phyloP scores from a whole-genome alignment of 2,113 vertebrate genomes.

The Steatornis caripensis region DNA sequence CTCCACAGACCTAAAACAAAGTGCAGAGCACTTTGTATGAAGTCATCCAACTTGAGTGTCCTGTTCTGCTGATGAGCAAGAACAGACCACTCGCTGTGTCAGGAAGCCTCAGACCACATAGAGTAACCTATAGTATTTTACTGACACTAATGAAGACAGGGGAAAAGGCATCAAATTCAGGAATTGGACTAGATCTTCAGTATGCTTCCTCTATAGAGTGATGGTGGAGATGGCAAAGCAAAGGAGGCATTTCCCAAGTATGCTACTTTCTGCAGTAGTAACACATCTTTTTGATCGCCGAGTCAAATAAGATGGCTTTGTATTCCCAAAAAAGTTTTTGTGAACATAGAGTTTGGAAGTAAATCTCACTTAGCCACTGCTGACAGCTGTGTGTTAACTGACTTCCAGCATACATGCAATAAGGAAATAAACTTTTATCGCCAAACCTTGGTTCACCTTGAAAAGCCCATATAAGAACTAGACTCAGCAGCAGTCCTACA shows the following conservation, averaged over 20 bases:
- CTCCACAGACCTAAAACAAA: background rate
- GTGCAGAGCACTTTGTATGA: background rate
- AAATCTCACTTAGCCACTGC: background rate
- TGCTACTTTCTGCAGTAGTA: background rate
- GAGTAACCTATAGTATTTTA: background rate
- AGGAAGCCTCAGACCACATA: background rate
- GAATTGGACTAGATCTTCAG: background rate
- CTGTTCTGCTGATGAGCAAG: background rate
- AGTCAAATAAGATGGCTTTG: background rate
- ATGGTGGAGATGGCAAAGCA: background rate
- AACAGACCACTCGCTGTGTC: background rate
- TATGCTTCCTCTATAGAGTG: background rate
- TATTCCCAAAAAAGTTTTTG: background rate
- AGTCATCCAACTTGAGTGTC: background rate
- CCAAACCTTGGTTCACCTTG: background rate
- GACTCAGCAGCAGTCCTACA: background rate
- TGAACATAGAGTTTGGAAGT: background rate
- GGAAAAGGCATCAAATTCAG: background rate
- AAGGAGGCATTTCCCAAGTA: background rate
- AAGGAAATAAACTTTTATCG: background rate
- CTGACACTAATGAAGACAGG: background rate
- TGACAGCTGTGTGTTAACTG: background rate
- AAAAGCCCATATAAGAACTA: background rate
- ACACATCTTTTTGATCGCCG: background rate
- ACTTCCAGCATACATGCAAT: background rate